These are phyloP conservation scores for Catalaphyllia jardinei DNA, from an alignment of 64 coral and sea anemone genomes.

Conservation along the genomic window DNA sequence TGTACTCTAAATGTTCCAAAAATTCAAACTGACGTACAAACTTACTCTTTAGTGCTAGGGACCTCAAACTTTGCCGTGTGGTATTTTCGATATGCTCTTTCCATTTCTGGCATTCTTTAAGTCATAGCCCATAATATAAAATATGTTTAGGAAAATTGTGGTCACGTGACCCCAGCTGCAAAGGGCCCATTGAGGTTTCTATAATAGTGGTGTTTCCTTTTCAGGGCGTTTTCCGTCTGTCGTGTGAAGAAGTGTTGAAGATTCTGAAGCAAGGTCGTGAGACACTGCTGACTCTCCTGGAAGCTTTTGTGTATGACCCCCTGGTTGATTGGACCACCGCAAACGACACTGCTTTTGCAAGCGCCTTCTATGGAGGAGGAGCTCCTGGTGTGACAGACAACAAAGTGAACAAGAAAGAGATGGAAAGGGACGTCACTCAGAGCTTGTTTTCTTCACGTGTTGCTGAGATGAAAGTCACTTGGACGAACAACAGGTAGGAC, in stretches of 20 bases:
- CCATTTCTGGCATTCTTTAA: too few relatives aligned
- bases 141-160: too few relatives aligned
- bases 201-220: background rate
- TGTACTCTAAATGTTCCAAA: too few relatives aligned
- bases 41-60: too few relatives aligned
- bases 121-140: too few relatives aligned
- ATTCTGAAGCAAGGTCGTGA: conserved; percentile 90
- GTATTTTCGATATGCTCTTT: too few relatives aligned
- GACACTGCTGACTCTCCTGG: conserved; percentile 84
- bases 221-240: conserved; percentile 89
- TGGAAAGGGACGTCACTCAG: conserved; percentile 96
- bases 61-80: too few relatives aligned
- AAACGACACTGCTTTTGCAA: conserved; percentile 91
- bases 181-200: too few relatives aligned
- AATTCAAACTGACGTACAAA: too few relatives aligned
- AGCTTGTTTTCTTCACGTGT: conserved; percentile 95
- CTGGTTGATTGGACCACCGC: conserved; percentile 95
- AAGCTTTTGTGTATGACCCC: conserved; percentile 96
- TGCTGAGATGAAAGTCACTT: conserved; percentile 96
- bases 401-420: conserved; percentile 96
- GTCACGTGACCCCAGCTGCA: too few relatives aligned
- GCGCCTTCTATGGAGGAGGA: conserved; percentile 94
- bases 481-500: conserved; percentile 87
- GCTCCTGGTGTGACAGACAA: conserved; percentile 74
- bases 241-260: conserved; percentile 96